Evolutionary conservation across 1,140 invertebrate genomes (phyloP), one percentile per base, ranked within the genome.

Genomic region (Temnothorax longispinosus): DNA sequence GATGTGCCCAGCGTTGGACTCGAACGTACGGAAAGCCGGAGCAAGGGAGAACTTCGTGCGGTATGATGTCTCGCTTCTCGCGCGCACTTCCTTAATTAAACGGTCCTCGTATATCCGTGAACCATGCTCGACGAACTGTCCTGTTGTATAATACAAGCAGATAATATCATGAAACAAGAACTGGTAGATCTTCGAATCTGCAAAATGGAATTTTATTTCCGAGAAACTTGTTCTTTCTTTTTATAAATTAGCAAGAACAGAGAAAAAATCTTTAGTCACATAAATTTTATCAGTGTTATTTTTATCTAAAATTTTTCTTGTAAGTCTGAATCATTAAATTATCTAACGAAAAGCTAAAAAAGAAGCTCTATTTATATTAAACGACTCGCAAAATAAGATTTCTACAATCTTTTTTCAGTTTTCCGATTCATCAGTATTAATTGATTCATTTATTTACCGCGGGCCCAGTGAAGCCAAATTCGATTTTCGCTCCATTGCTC

Each of bases 1-100:
- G 91, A 89, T 87, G 89, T 86, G 82, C 41, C 60, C 78, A 90
- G 90, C 82, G 85, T 74, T 71, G 72, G 86, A 64, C 52, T 87
- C 65, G 85, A 91, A 76, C 74, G 10, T 47, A 62, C 77, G 27
- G 13, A 56, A 64, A 88, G 80, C 50, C 41, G 15, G 74, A 87
- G 87, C 77, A 80, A 89, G 8, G 21, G 27, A 56, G 50, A 84
- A 62, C 52, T 82, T 1, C 21, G 11, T 5, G 27, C 6, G 13
- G 27, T 11, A 77, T 18, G 21, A 52, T 56, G 52, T 52, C 44
- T 50, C 32, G 47, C 15, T 54, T 65, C n/a, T n/a, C 27, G 11
- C 18, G 32, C 10, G 65, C 15, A 21, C 13, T 38, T 4, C 38
- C 21, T 56, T 81, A 58, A 74, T 56, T 81, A 58, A 74, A 82